Evolutionary conservation across 2,888 invertebrate genomes (phyloP).

Genomic region (Embidobia sp.): DNA sequence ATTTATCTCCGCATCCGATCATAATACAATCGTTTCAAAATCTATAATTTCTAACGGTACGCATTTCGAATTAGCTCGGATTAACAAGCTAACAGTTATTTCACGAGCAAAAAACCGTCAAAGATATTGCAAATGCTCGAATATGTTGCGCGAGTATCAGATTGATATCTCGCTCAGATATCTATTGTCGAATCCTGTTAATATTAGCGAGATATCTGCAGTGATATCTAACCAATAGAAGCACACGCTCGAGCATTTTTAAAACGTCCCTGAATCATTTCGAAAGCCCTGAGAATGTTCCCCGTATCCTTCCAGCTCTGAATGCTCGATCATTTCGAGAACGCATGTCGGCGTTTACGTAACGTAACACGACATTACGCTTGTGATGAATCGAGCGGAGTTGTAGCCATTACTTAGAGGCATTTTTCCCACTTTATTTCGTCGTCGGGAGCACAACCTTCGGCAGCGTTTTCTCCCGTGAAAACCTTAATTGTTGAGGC

Average conservation of each 20-base stretch:
- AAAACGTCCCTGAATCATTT: slow-evolving; percentile 54
- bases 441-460: slow-evolving; percentile 26
- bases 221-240: slow-evolving; percentile 34
- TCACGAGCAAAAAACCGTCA: slow-evolving; percentile 15
- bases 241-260: slow-evolving; percentile 14
- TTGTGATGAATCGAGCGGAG: slow-evolving; percentile 30
- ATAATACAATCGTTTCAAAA: slow-evolving; percentile 36
- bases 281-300: slow-evolving; percentile 50
- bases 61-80: slow-evolving; percentile 35
- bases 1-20: slow-evolving; percentile 18
- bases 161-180: slow-evolving; percentile 52
- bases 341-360: slow-evolving; percentile 23
- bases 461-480: slow-evolving; percentile 30
- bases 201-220: slow-evolving; percentile 44
- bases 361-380: slow-evolving; percentile 6
- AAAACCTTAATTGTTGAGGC: slow-evolving; percentile 52
- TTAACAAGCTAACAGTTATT: slow-evolving; percentile 51
- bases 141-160: slow-evolving; percentile 25
- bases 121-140: slow-evolving; percentile 43
- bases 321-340: slow-evolving; percentile 33
- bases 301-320: slow-evolving; percentile 26
- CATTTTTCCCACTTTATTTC: slow-evolving; percentile 46
- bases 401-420: slow-evolving; percentile 26
- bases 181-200: slow-evolving; percentile 50
- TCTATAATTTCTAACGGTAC: slow-evolving; percentile 53